Evolutionary conservation across 2,888 invertebrate genomes (phyloP).

Genomic region (Pocota personata): DNA sequence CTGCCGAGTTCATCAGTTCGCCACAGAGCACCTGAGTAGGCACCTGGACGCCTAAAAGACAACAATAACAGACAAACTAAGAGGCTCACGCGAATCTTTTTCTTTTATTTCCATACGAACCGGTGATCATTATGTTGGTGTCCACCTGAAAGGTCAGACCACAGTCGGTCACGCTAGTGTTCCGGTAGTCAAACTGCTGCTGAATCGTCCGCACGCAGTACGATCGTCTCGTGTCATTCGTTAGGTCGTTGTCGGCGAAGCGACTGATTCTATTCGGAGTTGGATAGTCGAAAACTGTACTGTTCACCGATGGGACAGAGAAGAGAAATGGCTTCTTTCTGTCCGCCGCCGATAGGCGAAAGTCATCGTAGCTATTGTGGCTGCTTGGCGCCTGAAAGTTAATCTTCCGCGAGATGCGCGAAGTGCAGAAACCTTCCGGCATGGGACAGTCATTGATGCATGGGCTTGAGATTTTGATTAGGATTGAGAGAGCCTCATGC

Average conservation of each 20-base stretch:
- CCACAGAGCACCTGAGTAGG: conserved; percentile 87
- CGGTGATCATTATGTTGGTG: conserved; percentile 90
- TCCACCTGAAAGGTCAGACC: conserved; percentile 92
- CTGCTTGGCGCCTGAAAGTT: conserved; percentile 74
- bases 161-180: conserved; percentile 90
- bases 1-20: conserved; percentile 80
- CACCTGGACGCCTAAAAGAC: conserved; percentile 85
- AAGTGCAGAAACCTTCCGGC: conserved; percentile 89
- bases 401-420: conserved; percentile 79
- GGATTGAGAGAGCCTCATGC: conserved; percentile 90
- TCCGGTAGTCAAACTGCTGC: conserved; percentile 89
- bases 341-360: conserved; percentile 52
- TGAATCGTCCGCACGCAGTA: conserved; percentile 88
- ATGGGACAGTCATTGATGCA: conserved; percentile 87
- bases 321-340: conserved; percentile 51
- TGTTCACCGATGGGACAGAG: conserved; percentile 80
- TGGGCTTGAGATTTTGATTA: conserved; percentile 92
- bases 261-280: conserved; percentile 76
- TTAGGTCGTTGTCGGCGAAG: conserved; percentile 60
- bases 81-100: conserved; percentile 10
- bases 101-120: conserved; percentile 82
- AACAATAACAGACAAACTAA: conserved; percentile 15
- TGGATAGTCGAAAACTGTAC: conserved; percentile 83
- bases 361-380: conserved; percentile 54
- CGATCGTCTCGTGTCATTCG: conserved; percentile 85